Percentiles rank a stretch among this genome's conserved stretches.
Evolutionary conservation across 2,797 vertebrate genomes (phyloP).

Genomic region (Scarus forsteni): DNA sequence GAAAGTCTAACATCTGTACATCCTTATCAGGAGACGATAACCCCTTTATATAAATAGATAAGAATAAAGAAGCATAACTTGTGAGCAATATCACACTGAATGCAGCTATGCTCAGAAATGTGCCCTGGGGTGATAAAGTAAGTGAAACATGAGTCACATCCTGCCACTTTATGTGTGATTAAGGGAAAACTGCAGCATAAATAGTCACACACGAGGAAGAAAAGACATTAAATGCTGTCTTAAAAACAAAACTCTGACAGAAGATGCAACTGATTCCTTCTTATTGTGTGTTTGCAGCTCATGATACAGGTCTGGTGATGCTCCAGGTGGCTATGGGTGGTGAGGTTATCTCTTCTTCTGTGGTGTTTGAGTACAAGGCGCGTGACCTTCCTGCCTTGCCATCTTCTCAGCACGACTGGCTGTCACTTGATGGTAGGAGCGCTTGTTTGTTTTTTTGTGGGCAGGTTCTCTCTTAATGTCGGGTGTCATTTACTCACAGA

Average conservation of each 20-base stretch:
- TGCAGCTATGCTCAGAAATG: slow-evolving; percentile 7
- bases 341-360: slow-evolving; percentile 97
- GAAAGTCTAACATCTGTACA: slow-evolving; percentile 3
- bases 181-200: slow-evolving; percentile 8
- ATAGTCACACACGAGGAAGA: not conserved
- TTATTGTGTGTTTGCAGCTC: slow-evolving; percentile 83
- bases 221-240: not conserved
- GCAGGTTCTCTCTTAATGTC: not conserved
- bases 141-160: slow-evolving; percentile 26
- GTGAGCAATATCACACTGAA: not conserved
- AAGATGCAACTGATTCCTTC: not conserved
- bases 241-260: slow-evolving; percentile 1
- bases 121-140: slow-evolving; percentile 19
- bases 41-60: slow-evolving; percentile 17
- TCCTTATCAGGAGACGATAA: slow-evolving; percentile 8
- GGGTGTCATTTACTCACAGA: slow-evolving; percentile 1
- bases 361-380: slow-evolving; percentile 99
- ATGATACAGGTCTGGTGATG: slow-evolving; percentile 97
- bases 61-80: not conserved
- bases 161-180: slow-evolving; percentile 21
- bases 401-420: slow-evolving; percentile 98
- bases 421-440: slow-evolving; percentile 95
- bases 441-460: not conserved
- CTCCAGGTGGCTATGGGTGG: slow-evolving; percentile 98
- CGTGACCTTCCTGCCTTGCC: slow-evolving; percentile 94